A percentile compares a stretch with the other conserved stretches of the same genome.
phyloP scores from a whole-genome alignment of 2,888 invertebrate genomes.

The Dilophus febrilis region DNA sequence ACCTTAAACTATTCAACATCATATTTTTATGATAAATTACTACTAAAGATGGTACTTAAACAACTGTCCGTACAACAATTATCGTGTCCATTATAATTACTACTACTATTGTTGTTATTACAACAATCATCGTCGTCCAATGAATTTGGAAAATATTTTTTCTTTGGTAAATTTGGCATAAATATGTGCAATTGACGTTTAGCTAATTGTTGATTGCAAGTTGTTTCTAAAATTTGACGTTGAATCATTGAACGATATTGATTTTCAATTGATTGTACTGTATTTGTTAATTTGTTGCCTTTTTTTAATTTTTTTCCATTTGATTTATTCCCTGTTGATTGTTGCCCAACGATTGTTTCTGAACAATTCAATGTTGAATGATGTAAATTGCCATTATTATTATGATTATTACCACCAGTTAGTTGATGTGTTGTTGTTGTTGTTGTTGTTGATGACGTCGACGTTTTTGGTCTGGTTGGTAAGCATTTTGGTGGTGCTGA shows the following conservation, averaged over 20 bases:
- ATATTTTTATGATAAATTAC: too few species aligned
- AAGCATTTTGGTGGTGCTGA: not conserved
- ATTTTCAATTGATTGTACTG: constrained; percentile 21
- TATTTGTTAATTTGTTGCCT: not conserved
- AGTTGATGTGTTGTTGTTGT: too few species aligned
- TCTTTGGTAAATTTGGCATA: constrained; percentile 44
- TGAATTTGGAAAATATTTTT: not conserved
- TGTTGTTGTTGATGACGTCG: too few species aligned
- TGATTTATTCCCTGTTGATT: not conserved
- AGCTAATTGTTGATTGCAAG: constrained; percentile 27
- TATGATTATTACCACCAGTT: too few species aligned
- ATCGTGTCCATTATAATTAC: not conserved
- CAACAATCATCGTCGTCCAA: not conserved
- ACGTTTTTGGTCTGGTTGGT: not conserved
- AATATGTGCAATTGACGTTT: constrained; percentile 59
- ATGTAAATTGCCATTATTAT: too few species aligned
- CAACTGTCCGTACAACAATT: constrained; percentile 8
- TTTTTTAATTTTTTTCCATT: not conserved
- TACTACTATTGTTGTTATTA: not conserved
- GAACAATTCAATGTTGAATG: not conserved
- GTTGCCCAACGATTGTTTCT: not conserved
- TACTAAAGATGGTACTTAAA: constrained; percentile 4
- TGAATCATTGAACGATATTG: constrained; percentile 27
- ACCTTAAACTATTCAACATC: too few species aligned
- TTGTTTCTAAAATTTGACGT: constrained; percentile 27